Percentiles rank a stretch among this genome's conserved stretches.
Conservation (phyloP, 2,113 vertebrate species). For the Bufo gargarizans region DNA sequence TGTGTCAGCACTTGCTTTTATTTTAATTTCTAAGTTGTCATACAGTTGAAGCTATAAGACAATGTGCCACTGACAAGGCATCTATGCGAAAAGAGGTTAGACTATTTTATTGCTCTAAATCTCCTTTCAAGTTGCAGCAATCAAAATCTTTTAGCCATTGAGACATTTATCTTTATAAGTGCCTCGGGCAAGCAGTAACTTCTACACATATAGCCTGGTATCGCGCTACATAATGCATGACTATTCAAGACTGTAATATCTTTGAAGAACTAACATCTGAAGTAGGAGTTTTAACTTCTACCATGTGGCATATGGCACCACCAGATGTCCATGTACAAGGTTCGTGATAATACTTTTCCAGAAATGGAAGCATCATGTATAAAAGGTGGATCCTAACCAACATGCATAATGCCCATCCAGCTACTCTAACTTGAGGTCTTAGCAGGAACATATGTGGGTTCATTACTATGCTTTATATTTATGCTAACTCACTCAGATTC, state of each 20-base stretch:
- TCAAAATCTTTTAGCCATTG: constrained; percentile 41
- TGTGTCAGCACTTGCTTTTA: constrained; percentile 2
- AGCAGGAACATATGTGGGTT: not conserved
- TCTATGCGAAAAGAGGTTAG: constrained; percentile 9
- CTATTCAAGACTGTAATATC: constrained; percentile 22
- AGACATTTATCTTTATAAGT: constrained; percentile 36
- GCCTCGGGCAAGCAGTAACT: constrained; percentile 41
- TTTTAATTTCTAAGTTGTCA: not conserved
- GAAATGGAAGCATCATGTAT: not conserved
- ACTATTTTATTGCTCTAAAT: constrained; percentile 13
- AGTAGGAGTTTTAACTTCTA: constrained; percentile 3
- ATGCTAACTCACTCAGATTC: not conserved
- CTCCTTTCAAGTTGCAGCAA: constrained; percentile 18
- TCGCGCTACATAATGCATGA: constrained; percentile 49
- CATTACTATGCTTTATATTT: not conserved
- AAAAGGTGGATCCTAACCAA: not conserved
- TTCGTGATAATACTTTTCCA: not conserved
- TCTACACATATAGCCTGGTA: constrained; percentile 48
- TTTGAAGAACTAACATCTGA: constrained; percentile 25
- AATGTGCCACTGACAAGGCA: not conserved
- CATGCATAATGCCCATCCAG: not conserved
- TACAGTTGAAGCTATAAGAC: constrained; percentile 13
- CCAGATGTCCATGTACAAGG: constrained; percentile 22
- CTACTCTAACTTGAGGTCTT: not conserved
- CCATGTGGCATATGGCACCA: constrained; percentile 20